Percentiles rank a stretch among this genome's conserved stretches.
Evolutionary conservation across 2,113 vertebrate genomes (phyloP).

Genomic region (Otocyon megalotis): DNA sequence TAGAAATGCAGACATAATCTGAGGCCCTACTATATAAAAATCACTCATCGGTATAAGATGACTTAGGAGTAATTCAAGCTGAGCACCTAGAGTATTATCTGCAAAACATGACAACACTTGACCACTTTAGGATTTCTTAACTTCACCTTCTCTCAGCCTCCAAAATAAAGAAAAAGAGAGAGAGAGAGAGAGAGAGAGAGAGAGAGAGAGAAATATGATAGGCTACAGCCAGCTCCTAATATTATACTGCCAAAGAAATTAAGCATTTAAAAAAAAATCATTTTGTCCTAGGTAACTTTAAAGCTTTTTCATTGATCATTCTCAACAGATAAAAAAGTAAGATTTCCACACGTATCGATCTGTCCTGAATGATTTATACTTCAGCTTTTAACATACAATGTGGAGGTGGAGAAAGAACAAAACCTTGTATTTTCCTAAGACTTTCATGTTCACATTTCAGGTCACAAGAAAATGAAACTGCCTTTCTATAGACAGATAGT

Average conservation of each 20-base stretch:
- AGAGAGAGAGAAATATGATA: not conserved
- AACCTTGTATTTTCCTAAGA: slow-evolving; percentile 29
- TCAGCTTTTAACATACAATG: slow-evolving; percentile 2
- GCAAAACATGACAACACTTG: not conserved
- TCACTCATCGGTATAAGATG: slow-evolving; percentile 28
- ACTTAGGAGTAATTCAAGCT: not conserved
- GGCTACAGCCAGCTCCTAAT: not conserved
- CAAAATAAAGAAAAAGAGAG: not conserved
- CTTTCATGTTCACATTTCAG: not conserved
- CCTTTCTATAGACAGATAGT: not conserved
- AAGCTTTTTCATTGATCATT: slow-evolving; percentile 25
- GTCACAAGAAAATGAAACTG: not conserved
- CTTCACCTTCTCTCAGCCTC: not conserved
- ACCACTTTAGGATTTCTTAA: not conserved
- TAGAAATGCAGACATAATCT: slow-evolving; percentile 42
- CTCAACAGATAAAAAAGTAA: slow-evolving; percentile 18
- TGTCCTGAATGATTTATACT: slow-evolving; percentile 31
- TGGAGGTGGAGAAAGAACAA: not conserved
- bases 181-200: not conserved
- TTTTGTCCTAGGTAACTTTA: slow-evolving; percentile 24
- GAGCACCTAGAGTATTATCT: not conserved
- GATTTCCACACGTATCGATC: not conserved
- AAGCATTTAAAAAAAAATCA: not conserved
- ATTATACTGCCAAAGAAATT: not conserved
- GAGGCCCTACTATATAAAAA: slow-evolving; percentile 12